These are phyloP conservation scores for Coregonus suidteri DNA, from an alignment of 2,797 vertebrate species.

Conservation along the genomic window DNA sequence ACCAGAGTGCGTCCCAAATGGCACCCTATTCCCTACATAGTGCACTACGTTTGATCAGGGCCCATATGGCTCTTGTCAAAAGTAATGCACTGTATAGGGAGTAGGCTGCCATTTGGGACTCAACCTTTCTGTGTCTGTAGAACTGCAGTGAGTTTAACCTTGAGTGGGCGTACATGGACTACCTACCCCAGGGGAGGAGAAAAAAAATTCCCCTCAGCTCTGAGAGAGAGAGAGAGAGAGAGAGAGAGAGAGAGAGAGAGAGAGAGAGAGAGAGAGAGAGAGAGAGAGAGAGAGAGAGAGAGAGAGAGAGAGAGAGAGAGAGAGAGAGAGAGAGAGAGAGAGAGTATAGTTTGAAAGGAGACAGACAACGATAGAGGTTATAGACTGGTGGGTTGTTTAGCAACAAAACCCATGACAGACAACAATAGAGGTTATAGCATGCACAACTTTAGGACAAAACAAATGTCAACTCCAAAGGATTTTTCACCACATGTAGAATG, in stretches of 20 bases:
- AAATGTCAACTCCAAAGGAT: too few relatives aligned
- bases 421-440: neutral
- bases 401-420: too few relatives aligned
- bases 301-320: constrained; percentile 26
- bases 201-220: constrained; percentile 52
- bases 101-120: too few relatives aligned
- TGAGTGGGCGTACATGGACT: constrained; percentile 64
- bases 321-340: constrained; percentile 40
- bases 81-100: too few relatives aligned
- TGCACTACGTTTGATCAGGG: too few relatives aligned
- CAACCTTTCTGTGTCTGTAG: constrained; percentile 3
- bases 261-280: constrained; percentile 25
- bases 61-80: too few relatives aligned
- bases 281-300: constrained; percentile 43
- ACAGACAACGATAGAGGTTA: neutral
- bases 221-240: constrained; percentile 45
- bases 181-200: constrained; percentile 51
- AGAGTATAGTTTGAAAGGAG: neutral
- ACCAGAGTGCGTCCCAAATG: neutral
- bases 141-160: constrained; percentile 58
- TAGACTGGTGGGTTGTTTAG: too few relatives aligned
- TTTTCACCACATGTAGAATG: too few relatives aligned
- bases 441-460: too few relatives aligned
- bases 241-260: constrained; percentile 41
- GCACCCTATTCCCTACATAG: too few relatives aligned